These are phyloP conservation scores for Esox niger DNA, from an alignment of 2,113 vertebrate species.

Conservation along the genomic window DNA sequence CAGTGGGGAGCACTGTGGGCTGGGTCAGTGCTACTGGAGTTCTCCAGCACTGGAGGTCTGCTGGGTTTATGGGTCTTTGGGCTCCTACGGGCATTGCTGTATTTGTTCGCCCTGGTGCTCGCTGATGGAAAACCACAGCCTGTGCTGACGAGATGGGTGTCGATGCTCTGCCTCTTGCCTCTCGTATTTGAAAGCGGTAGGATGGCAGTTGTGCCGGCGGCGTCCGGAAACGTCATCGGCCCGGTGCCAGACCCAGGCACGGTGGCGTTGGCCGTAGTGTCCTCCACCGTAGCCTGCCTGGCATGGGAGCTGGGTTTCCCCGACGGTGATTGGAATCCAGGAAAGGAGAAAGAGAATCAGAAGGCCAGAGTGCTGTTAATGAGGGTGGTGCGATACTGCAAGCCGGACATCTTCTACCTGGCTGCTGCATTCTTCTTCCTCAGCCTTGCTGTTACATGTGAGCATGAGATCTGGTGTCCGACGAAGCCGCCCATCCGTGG, in stretches of 20 bases:
- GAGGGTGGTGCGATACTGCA: constrained; percentile 65
- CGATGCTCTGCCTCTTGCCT: constrained; percentile 55
- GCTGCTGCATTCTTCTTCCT: constrained; percentile 68
- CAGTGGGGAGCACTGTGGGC: constrained; percentile 43
- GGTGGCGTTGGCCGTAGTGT: constrained; percentile 20
- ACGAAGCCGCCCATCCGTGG: no score
- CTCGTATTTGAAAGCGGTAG: constrained; percentile 54
- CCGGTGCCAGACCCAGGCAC: constrained; percentile 32
- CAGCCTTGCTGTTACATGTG: constrained; percentile 69
- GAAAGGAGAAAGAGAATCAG: constrained; percentile 6
- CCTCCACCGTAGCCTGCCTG: constrained; percentile 49
- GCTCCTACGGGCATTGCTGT: constrained; percentile 36
- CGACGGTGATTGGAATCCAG: not conserved
- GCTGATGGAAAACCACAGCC: constrained; percentile 17
- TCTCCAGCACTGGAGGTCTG: constrained; percentile 35
- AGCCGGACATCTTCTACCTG: constrained; percentile 59
- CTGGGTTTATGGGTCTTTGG: constrained; percentile 55
- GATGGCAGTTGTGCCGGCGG: not conserved
- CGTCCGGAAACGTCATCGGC: not conserved
- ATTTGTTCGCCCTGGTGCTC: constrained; percentile 7
- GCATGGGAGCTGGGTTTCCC: constrained; percentile 61
- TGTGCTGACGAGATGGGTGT: constrained; percentile 35
- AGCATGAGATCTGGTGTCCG: no score
- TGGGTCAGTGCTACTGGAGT: constrained; percentile 22
- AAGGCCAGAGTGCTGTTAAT: constrained; percentile 38